Conservation (phyloP, 2,797 vertebrate genomes). For the Tokudaia muenninki region DNA sequence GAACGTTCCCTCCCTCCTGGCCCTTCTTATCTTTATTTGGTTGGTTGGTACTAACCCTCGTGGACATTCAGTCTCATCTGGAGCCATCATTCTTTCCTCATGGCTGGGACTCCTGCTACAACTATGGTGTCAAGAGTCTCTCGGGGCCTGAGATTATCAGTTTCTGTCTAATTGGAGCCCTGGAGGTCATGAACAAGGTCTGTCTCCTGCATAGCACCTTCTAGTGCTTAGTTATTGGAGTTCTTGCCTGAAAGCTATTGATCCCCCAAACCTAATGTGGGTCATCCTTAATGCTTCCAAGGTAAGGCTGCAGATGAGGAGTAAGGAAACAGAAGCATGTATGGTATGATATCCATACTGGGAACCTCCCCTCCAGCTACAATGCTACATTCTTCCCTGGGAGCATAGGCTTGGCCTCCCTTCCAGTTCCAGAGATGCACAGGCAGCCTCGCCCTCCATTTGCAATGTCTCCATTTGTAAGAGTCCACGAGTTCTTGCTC, state of each 20-base stretch:
- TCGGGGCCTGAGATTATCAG: neutral
- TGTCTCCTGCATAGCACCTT: neutral
- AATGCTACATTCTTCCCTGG: neutral
- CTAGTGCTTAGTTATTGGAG: rapidly evolving
- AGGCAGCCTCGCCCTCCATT: neutral
- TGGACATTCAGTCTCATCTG: neutral
- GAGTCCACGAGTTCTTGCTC: neutral
- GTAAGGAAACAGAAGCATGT: neutral
- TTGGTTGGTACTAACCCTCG: neutral
- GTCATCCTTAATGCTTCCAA: too few relatives aligned
- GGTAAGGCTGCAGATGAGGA: neutral
- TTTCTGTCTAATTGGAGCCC: too few relatives aligned
- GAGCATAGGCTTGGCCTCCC: rapidly evolving
- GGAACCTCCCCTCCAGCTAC: rapidly evolving
- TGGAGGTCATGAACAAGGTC: neutral
- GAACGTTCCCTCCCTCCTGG: too few relatives aligned
- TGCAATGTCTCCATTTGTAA: neutral
- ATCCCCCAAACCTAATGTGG: neutral
- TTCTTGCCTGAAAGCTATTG: neutral
- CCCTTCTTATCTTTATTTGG: neutral
- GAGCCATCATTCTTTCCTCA: neutral
- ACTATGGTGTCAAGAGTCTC: too few relatives aligned
- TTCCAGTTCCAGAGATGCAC: neutral
- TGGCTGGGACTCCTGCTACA: rapidly evolving
- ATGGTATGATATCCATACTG: neutral